These are phyloP conservation scores for Leptopilina clavipes DNA, from an alignment of 1,140 invertebrate species.

Conservation along the genomic window DNA sequence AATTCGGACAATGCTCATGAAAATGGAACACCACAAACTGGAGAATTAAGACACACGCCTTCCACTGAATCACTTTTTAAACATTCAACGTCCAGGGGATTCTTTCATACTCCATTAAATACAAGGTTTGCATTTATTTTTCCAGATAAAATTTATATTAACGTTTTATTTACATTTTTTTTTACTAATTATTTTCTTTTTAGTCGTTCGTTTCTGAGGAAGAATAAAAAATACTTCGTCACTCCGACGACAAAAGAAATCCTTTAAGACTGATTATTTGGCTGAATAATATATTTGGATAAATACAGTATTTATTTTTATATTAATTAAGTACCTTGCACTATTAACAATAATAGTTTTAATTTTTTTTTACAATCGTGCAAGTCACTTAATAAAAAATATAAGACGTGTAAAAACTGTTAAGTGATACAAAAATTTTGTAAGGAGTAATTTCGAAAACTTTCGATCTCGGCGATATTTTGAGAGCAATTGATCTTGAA, in stretches of 20 bases:
- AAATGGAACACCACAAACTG: slow-evolving; percentile 62
- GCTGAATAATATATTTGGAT: background rate
- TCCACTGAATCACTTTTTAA: slow-evolving; percentile 76
- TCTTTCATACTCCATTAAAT: slow-evolving; percentile 70
- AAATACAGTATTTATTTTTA: slow-evolving; percentile 6
- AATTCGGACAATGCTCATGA: slow-evolving; percentile 64
- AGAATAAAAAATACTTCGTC: slow-evolving; percentile 64
- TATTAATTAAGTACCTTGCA: slow-evolving; percentile 22
- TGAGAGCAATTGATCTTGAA: background rate
- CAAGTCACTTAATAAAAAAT: background rate
- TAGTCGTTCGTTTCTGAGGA: slow-evolving; percentile 59
- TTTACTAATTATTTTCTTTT: slow-evolving; percentile 27
- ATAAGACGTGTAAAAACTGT: slow-evolving; percentile 16
- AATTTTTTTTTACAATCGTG: background rate
- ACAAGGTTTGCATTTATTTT: slow-evolving; percentile 52
- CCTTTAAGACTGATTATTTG: slow-evolving; percentile 5
- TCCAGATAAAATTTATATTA: slow-evolving; percentile 35
- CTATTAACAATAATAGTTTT: slow-evolving; percentile 30
- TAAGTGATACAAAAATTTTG: background rate
- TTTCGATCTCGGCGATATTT: background rate
- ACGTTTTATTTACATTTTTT: slow-evolving; percentile 9
- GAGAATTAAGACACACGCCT: slow-evolving; percentile 74
- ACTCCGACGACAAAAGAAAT: slow-evolving; percentile 56
- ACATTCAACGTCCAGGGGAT: slow-evolving; percentile 67
- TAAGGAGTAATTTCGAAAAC: background rate